phyloP scores from a whole-genome alignment of 2,888 invertebrate species.

The Polylopha cassiicola region DNA sequence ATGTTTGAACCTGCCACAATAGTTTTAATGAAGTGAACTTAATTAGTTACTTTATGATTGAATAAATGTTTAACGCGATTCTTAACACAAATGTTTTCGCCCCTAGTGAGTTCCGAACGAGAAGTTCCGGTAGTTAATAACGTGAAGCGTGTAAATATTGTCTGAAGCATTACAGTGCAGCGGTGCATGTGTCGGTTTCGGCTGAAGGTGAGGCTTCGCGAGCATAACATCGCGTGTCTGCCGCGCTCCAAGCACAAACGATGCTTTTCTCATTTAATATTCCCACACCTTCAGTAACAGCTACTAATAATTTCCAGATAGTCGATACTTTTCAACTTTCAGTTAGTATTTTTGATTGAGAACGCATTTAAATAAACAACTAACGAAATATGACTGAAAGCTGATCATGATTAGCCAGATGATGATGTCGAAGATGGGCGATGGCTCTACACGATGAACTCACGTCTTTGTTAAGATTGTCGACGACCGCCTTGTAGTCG shows the following conservation, averaged over 20 bases:
- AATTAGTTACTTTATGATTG: too few species aligned
- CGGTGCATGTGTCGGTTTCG: conserved; percentile 29
- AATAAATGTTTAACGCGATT: too few species aligned
- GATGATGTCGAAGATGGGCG: conserved; percentile 9
- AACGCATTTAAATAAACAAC: too few species aligned
- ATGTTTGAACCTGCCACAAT: too few species aligned
- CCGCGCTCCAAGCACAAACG: conserved; percentile 34
- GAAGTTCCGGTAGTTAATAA: conserved; percentile 11
- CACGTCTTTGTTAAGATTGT: conserved; percentile 87
- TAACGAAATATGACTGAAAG: conserved; percentile 7
- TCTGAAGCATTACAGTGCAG: conserved; percentile 34
- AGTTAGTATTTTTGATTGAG: too few species aligned
- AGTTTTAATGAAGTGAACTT: too few species aligned
- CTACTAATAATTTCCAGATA: conserved; percentile 18
- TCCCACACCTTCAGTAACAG: conserved; percentile 33
- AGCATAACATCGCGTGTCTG: conserved; percentile 56
- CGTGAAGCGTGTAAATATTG: conserved; percentile 33
- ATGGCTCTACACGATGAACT: conserved; percentile 42
- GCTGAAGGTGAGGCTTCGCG: conserved; percentile 37
- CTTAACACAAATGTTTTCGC: too few species aligned
- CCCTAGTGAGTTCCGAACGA: conserved; percentile 8
- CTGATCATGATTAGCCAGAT: conserved; percentile 2
- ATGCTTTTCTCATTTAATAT: conserved; percentile 49
- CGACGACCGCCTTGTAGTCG: conserved; percentile 85
- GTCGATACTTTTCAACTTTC: conserved; percentile 3